These are phyloP conservation scores for Chelonoidis abingdonii DNA, from an alignment of 2,113 vertebrate species.

Conservation along the genomic window DNA sequence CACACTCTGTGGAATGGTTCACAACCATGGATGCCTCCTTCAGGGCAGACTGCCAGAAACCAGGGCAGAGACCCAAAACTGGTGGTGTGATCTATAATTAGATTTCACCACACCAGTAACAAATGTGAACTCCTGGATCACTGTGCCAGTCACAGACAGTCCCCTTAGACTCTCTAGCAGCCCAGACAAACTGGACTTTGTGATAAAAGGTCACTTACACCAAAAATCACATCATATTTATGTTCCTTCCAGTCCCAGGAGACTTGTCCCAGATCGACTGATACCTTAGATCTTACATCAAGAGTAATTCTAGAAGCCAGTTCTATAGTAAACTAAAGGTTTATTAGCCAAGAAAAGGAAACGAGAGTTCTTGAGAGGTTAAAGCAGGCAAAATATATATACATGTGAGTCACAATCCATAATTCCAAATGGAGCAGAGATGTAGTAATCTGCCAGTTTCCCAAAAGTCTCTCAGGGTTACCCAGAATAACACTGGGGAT, in stretches of 20 bases:
- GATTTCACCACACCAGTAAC: too few relatives aligned
- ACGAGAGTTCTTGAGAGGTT: neutral
- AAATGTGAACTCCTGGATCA: too few relatives aligned
- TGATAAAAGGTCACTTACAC: too few relatives aligned
- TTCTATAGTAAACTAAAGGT: neutral
- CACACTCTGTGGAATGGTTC: too few relatives aligned
- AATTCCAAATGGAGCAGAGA: neutral
- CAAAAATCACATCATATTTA: too few relatives aligned
- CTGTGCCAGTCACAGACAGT: too few relatives aligned
- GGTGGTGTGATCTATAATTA: too few relatives aligned
- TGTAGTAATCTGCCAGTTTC: neutral
- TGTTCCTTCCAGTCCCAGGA: neutral
- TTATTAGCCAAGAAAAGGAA: neutral
- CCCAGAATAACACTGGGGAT: neutral
- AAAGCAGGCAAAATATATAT: neutral
- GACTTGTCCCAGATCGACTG: neutral
- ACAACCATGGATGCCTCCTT: too few relatives aligned
- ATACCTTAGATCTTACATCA: neutral
- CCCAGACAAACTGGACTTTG: too few relatives aligned
- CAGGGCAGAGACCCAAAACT: too few relatives aligned
- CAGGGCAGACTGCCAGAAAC: too few relatives aligned
- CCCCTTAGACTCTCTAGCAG: too few relatives aligned
- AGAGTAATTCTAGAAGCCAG: neutral
- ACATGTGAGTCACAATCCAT: neutral
- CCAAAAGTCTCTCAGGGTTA: neutral